phyloP scores from a whole-genome alignment of 2,797 vertebrate species.

The Notoglanidium macrostoma region DNA sequence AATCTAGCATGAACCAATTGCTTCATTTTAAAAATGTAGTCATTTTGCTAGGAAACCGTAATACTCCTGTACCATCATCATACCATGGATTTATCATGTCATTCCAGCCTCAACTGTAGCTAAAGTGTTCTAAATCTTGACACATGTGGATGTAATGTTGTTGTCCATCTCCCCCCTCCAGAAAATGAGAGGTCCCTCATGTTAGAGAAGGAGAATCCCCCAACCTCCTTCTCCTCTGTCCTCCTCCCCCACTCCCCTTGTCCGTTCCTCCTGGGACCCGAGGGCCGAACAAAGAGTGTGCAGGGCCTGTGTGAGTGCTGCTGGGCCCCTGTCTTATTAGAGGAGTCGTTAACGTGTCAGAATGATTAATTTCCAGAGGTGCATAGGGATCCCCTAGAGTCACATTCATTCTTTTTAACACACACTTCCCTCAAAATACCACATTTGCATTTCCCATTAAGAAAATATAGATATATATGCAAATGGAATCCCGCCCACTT shows the following conservation, averaged over 20 bases:
- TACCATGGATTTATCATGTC: background rate
- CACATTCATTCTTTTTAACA: conserved; percentile 82
- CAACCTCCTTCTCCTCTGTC: conserved; percentile 57
- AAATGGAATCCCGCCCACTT: conserved; percentile 71
- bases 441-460: conserved; percentile 85
- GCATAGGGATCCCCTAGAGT: conserved; percentile 82
- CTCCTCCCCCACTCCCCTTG: conserved; percentile 72
- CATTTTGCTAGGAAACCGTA: background rate
- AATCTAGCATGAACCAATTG: background rate
- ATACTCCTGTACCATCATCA: background rate
- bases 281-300: conserved; percentile 82
- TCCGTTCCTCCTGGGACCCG: conserved; percentile 76
- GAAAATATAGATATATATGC: conserved; percentile 76
- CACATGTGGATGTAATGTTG: conserved; percentile 54
- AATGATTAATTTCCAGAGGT: conserved; percentile 87
- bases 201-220: conserved; percentile 48
- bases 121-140: conserved; percentile 24
- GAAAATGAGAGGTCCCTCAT: conserved; percentile 48
- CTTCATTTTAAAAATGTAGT: background rate
- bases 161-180: conserved; percentile 14
- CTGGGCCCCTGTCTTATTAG: conserved; percentile 85
- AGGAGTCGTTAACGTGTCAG: conserved; percentile 87
- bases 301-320: conserved; percentile 70
- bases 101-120: background rate
- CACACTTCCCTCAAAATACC: conserved; percentile 77